Evolutionary conservation across 2,888 invertebrate genomes (phyloP).

Genomic region (Lathronympha strigana): DNA sequence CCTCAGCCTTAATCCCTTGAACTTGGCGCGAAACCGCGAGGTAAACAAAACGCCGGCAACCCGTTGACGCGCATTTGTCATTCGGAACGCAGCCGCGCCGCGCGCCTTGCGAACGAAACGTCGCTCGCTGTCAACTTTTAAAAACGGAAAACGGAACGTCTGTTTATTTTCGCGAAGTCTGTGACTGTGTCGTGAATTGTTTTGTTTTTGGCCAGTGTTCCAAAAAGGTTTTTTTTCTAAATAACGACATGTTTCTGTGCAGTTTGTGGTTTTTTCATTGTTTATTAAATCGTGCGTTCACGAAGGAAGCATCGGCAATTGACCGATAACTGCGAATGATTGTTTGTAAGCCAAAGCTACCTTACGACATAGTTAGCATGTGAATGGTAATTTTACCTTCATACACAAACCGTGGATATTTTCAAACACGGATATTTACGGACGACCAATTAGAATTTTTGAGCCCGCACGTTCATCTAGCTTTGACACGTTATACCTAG

Average conservation of each 20-base stretch:
- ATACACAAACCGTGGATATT: constrained; percentile 26
- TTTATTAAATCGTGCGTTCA: constrained; percentile 55
- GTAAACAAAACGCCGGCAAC: constrained; percentile 71
- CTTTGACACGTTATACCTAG: not conserved
- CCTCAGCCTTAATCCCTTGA: constrained; percentile 70
- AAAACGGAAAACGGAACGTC: constrained; percentile 52
- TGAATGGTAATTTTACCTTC: constrained; percentile 35
- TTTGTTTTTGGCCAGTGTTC: constrained; percentile 47
- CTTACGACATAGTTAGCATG: constrained; percentile 36
- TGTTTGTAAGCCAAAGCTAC: constrained; percentile 33
- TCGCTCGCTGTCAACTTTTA: constrained; percentile 52
- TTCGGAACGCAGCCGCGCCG: constrained; percentile 69
- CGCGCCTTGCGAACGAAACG: constrained; percentile 63
- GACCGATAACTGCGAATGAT: constrained; percentile 61
- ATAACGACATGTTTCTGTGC: constrained; percentile 49
- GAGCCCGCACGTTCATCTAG: not conserved
- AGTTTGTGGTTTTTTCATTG: constrained; percentile 49
- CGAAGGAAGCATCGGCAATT: constrained; percentile 69
- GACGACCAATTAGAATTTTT: constrained; percentile 11
- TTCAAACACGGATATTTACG: constrained; percentile 17
- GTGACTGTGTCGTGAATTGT: constrained; percentile 46
- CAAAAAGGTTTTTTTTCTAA: constrained; percentile 41
- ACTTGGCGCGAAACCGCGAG: constrained; percentile 68
- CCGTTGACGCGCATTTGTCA: constrained; percentile 79
- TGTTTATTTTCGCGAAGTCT: constrained; percentile 47